Conservation (phyloP, 2,888 invertebrate species). For the Dermolepida albohirtum region DNA sequence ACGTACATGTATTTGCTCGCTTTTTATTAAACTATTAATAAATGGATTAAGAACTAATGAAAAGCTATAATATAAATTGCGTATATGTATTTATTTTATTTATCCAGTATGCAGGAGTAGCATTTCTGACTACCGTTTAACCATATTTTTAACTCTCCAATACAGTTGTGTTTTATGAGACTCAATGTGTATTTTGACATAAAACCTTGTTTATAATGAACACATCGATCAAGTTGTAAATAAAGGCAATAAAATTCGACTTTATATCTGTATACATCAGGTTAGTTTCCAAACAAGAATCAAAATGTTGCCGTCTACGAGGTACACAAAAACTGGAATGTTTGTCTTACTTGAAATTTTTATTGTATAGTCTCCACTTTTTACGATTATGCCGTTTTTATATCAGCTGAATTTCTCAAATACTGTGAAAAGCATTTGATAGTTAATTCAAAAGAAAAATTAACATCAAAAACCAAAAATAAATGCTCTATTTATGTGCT, state of each 20-base stretch:
- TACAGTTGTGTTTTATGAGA: conserved; percentile 38
- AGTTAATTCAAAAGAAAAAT: conserved; percentile 37
- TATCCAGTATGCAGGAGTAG: conserved; percentile 22
- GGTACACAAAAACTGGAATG: conserved; percentile 35
- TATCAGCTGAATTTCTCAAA: conserved; percentile 34
- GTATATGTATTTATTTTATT: conserved; percentile 20
- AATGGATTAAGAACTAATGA: no score
- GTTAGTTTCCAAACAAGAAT: conserved; percentile 39
- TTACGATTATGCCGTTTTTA: conserved; percentile 39
- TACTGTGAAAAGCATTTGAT: conserved; percentile 35
- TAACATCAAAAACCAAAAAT: conserved; percentile 34
- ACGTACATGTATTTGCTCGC: no score
- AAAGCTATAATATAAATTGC: no score
- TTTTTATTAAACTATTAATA: no score
- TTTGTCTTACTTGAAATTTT: conserved; percentile 39
- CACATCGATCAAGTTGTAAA: conserved; percentile 39
- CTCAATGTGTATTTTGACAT: conserved; percentile 38
- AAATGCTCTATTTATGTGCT: conserved; percentile 26
- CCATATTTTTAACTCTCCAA: conserved; percentile 38
- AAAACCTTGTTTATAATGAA: conserved; percentile 39
- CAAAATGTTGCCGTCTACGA: conserved; percentile 34
- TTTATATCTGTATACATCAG: conserved; percentile 39
- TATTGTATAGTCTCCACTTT: conserved; percentile 39
- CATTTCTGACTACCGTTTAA: conserved; percentile 31
- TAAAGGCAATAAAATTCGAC: conserved; percentile 38